Evolutionary conservation across 2,113 vertebrate species (phyloP).

Genomic region (Rhynchomys soricoides): DNA sequence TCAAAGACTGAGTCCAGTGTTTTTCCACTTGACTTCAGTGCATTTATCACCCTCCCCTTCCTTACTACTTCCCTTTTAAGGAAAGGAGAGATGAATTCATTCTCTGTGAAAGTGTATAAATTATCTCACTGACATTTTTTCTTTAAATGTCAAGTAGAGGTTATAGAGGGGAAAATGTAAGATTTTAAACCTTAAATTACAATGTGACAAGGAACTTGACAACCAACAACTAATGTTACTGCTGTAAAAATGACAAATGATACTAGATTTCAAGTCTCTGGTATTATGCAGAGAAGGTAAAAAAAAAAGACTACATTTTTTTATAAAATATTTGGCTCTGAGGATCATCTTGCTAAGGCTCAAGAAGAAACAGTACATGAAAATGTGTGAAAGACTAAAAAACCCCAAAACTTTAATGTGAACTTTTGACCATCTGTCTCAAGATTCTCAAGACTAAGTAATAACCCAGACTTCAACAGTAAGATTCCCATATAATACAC

Average conservation of each 20-base stretch:
- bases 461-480: background rate
- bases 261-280: background rate
- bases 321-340: background rate
- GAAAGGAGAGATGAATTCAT: background rate
- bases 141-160: constrained; percentile 45
- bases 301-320: constrained; percentile 32
- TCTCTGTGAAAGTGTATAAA: background rate
- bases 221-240: constrained; percentile 8
- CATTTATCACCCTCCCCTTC: background rate
- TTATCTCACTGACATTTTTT: constrained; percentile 26
- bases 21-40: background rate
- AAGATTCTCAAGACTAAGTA: background rate
- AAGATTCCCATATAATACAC: background rate
- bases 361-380: constrained; percentile 6
- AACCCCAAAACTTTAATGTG: background rate
- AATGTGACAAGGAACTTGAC: background rate
- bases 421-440: background rate
- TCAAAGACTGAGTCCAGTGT: background rate
- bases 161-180: background rate
- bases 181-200: constrained; percentile 34
- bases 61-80: constrained; percentile 8
- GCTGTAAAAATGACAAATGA: constrained; percentile 42
- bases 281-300: background rate
- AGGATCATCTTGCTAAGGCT: background rate
- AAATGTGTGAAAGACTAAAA: constrained; percentile 25